Conservation (phyloP, 35 echinoderm and acorn worm genomes). For the Hemicentrotus pulcherrimus region DNA sequence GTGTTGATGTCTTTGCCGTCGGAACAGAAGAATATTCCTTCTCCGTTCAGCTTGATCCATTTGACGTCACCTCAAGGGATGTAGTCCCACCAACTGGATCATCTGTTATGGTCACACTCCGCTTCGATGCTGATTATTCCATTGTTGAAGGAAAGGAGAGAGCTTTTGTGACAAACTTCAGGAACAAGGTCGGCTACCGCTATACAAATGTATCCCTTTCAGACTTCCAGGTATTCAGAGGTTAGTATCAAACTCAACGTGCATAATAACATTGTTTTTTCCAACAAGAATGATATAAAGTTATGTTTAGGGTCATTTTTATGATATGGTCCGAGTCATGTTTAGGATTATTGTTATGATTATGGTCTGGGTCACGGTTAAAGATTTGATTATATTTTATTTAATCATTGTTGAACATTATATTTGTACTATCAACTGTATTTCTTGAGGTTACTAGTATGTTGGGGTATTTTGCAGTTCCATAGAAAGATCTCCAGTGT, state of each 20-base stretch:
- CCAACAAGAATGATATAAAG: too few relatives aligned
- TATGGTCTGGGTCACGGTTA: too few relatives aligned
- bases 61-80: conserved; percentile 62
- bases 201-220: conserved; percentile 69
- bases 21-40: conserved; percentile 57
- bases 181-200: conserved; percentile 64
- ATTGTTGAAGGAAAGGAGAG: conserved; percentile 65
- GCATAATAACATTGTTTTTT: too few relatives aligned
- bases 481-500: too few relatives aligned
- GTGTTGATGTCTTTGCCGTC: conserved; percentile 52
- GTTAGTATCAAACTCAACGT: conserved; percentile 15
- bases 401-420: too few relatives aligned
- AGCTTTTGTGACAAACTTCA: conserved; percentile 53
- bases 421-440: too few relatives aligned
- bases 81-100: conserved; percentile 55
- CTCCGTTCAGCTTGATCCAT: conserved; percentile 44
- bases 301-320: too few relatives aligned
- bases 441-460: too few relatives aligned
- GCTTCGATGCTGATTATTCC: conserved; percentile 71
- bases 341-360: too few relatives aligned
- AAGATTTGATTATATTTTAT: too few relatives aligned
- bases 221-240: conserved; percentile 55
- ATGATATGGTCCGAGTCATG: too few relatives aligned
- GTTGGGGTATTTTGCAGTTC: too few relatives aligned
- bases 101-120: conserved; percentile 30